phyloP scores from a whole-genome alignment of 2,797 vertebrate species.

The Schizothorax lantsangensis region DNA sequence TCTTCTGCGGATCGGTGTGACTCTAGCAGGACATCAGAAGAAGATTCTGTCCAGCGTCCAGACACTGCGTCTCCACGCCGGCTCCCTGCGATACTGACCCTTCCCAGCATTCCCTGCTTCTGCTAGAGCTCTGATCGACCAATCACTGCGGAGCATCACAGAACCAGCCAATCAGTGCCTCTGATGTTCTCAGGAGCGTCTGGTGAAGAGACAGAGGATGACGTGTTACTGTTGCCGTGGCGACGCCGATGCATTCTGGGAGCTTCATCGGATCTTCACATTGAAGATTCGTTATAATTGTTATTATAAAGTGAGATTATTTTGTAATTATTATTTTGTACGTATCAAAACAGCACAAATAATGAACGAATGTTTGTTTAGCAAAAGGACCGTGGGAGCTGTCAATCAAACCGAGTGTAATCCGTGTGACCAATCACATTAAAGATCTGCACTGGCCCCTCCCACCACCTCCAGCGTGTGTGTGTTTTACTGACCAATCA shows the following conservation, averaged over 20 bases:
- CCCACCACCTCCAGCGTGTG: slow-evolving; percentile 7
- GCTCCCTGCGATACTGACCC: slow-evolving; percentile 77
- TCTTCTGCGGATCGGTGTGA: slow-evolving; percentile 84
- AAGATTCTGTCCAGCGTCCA: slow-evolving; percentile 88
- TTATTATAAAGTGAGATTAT: slow-evolving; percentile 48
- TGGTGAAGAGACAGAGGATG: not conserved
- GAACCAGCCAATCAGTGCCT: not conserved
- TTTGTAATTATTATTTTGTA: slow-evolving; percentile 57
- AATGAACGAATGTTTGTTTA: slow-evolving; percentile 54
- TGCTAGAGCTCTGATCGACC: slow-evolving; percentile 14
- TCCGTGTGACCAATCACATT: slow-evolving; percentile 60
- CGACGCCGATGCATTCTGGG: slow-evolving; percentile 50
- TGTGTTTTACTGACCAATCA: not conserved
- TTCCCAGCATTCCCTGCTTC: slow-evolving; percentile 25
- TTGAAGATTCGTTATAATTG: slow-evolving; percentile 62
- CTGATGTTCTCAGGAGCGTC: slow-evolving; percentile 2
- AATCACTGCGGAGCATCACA: not conserved
- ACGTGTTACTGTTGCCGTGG: not conserved
- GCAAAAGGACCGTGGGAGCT: slow-evolving; percentile 29
- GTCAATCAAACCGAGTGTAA: slow-evolving; percentile 38
- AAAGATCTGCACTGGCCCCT: slow-evolving; percentile 57
- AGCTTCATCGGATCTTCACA: slow-evolving; percentile 62
- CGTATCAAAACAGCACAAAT: slow-evolving; percentile 51
- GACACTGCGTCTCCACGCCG: slow-evolving; percentile 77
- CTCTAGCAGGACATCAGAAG: slow-evolving; percentile 87